Conservation (phyloP, 2,888 invertebrate genomes). For the Timandra comae region DNA sequence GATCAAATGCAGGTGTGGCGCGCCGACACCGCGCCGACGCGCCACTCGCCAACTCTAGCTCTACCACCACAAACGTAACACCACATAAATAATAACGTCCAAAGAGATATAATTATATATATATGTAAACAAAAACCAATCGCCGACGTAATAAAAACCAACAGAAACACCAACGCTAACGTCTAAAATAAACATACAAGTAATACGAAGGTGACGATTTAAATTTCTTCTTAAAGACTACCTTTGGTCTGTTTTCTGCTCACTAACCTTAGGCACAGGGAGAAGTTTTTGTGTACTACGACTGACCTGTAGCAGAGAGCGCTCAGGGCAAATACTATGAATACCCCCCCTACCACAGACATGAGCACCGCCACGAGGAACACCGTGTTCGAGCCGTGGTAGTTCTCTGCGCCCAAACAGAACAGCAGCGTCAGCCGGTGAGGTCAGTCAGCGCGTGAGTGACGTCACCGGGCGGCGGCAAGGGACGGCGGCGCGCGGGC, state of each 20-base stretch:
- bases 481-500: conserved; percentile 47
- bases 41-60: conserved; percentile 69
- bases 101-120: conserved; percentile 40
- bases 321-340: conserved; percentile 98
- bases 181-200: conserved; percentile 75
- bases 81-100: conserved; percentile 57
- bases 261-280: conserved; percentile 99
- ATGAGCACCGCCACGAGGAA: conserved; percentile 98
- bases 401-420: conserved; percentile 88
- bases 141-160: conserved; percentile 64
- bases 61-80: conserved; percentile 72
- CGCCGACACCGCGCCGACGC: conserved; percentile 51
- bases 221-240: conserved; percentile 79
- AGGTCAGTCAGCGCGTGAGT: conserved; percentile 25
- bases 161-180: conserved; percentile 75
- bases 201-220: conserved; percentile 76
- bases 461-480: conserved; percentile 39
- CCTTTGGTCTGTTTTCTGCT: conserved; percentile 88
- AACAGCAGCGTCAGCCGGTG: conserved; percentile 37
- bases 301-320: conserved; percentile 99
- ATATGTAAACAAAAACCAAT: conserved; percentile 63
- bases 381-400: conserved; percentile 98
- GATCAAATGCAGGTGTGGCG: conserved; percentile 75
- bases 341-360: conserved; percentile 99
- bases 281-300: conserved; percentile 99